Evolutionary conservation across 2,888 invertebrate genomes (phyloP).

Genomic region (Parnassius orleans): DNA sequence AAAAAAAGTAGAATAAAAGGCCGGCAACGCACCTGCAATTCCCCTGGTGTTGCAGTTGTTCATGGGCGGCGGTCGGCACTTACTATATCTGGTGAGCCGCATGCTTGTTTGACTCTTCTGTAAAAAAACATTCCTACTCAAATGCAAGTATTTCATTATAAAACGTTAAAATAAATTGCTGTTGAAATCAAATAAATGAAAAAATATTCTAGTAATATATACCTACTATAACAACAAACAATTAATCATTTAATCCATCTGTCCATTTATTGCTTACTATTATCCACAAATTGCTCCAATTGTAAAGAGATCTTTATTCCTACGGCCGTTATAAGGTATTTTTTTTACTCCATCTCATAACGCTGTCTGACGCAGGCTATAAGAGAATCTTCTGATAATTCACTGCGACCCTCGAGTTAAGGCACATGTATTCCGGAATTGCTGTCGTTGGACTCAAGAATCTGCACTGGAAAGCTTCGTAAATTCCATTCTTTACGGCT

Average conservation of each 20-base stretch:
- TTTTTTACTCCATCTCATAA: slow-evolving; percentile 42
- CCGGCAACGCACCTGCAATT: too few species aligned
- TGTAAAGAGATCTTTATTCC: not conserved
- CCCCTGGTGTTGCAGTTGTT: too few species aligned
- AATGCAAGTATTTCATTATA: too few species aligned
- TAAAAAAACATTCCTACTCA: too few species aligned
- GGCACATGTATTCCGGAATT: slow-evolving; percentile 55
- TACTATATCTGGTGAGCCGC: too few species aligned
- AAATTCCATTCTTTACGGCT: slow-evolving; percentile 36
- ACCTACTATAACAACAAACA: too few species aligned
- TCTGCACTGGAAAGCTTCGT: slow-evolving; percentile 39
- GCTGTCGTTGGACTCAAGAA: slow-evolving; percentile 50
- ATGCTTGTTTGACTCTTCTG: too few species aligned
- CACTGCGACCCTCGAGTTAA: slow-evolving; percentile 49
- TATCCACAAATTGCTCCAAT: not conserved
- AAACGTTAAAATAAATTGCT: not conserved
- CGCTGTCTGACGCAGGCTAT: slow-evolving; percentile 45
- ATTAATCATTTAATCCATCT: not conserved
- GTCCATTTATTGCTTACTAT: not conserved
- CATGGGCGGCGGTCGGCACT: too few species aligned
- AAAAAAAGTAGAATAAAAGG: too few species aligned
- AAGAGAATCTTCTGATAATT: slow-evolving; percentile 49
- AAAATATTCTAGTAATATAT: not conserved
- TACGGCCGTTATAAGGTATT: not conserved
- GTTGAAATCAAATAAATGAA: not conserved